A percentile compares a stretch with the other conserved stretches of the same genome.
phyloP scores from a whole-genome alignment of 1,140 invertebrate species.

The Helicoverpa zea region DNA sequence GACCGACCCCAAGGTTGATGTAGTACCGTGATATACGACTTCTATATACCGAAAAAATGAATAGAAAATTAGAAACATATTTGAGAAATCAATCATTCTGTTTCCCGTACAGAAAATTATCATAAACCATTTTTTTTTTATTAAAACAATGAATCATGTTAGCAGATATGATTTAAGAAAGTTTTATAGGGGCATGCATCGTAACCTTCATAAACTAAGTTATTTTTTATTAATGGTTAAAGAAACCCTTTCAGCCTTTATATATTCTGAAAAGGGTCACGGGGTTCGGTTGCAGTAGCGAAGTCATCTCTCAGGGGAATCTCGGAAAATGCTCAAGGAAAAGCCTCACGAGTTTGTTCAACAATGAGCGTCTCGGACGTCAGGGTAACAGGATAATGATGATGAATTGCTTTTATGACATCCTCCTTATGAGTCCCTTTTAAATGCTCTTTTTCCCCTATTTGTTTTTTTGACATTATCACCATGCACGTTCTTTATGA shows the following conservation, averaged over 20 bases:
- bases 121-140: too few species aligned
- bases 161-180: not conserved
- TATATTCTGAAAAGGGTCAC: constrained; percentile 27
- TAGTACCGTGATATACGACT: constrained; percentile 11
- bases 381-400: constrained; percentile 10
- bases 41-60: not conserved
- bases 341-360: not conserved
- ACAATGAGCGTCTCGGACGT: not conserved
- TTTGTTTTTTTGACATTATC: not conserved
- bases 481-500: not conserved
- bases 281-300: constrained; percentile 6
- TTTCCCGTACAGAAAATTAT: not conserved
- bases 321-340: not conserved
- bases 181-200: not conserved
- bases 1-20: constrained; percentile 11
- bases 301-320: constrained; percentile 15
- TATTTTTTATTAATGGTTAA: not conserved
- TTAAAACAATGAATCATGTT: too few species aligned
- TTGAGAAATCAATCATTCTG: constrained; percentile 13
- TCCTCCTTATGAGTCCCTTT: not conserved
- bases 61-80: not conserved
- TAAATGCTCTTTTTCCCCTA: not conserved
- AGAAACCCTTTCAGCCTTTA: not conserved
- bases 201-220: not conserved
- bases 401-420: not conserved